Percentiles rank a stretch among this genome's conserved stretches.
Evolutionary conservation across 1,140 invertebrate species (phyloP).

Genomic region (Agrilus planipennis): DNA sequence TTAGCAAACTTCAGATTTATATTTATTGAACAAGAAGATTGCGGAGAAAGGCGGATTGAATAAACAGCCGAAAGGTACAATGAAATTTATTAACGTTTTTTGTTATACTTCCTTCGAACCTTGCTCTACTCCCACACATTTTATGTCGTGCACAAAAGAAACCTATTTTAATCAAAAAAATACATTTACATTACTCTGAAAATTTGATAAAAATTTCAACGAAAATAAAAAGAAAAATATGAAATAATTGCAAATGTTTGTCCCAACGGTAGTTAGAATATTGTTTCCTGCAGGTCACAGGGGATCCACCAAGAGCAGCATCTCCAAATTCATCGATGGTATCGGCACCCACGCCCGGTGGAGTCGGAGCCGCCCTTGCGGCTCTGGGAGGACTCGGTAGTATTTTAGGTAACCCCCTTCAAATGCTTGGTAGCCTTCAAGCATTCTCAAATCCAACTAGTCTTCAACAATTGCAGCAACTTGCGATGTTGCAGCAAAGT

Average conservation of each 20-base stretch:
- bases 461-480: constrained; percentile 47
- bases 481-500: constrained; percentile 54
- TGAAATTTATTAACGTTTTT: too few relatives aligned
- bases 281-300: constrained; percentile 29
- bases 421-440: constrained; percentile 48
- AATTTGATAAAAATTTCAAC: too few relatives aligned
- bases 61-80: too few relatives aligned
- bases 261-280: constrained; percentile 1
- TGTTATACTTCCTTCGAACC: too few relatives aligned
- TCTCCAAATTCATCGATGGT: constrained; percentile 44
- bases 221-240: too few relatives aligned
- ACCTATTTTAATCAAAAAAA: too few relatives aligned
- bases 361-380: constrained; percentile 47
- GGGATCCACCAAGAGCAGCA: constrained; percentile 38
- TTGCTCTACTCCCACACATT: too few relatives aligned
- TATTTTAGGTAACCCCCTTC: constrained; percentile 50
- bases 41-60: too few relatives aligned
- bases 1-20: constrained; percentile 17
- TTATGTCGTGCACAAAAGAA: too few relatives aligned
- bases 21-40: constrained; percentile 16
- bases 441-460: constrained; percentile 36
- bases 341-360: constrained; percentile 38
- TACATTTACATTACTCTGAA: too few relatives aligned
- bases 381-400: constrained; percentile 38
- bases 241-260: too few relatives aligned